phyloP scores from a whole-genome alignment of 2,113 vertebrate genomes.

The Orientallactaga bullata region DNA sequence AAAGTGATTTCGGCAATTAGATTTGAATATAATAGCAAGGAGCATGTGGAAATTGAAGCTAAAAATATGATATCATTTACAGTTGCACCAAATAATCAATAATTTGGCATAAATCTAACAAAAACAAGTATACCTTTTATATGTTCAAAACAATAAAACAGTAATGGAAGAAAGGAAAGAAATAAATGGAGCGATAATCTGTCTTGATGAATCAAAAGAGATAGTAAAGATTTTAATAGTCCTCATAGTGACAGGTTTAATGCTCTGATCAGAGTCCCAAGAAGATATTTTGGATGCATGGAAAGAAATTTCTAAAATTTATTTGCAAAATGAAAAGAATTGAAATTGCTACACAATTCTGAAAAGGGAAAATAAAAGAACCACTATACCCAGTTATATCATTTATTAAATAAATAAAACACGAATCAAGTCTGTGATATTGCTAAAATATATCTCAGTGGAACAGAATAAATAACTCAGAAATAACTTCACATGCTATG shows the following conservation, averaged over 20 bases:
- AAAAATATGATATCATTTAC: neutral
- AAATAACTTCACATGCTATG: neutral
- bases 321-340: neutral
- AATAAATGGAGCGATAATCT: neutral
- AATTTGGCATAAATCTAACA: neutral
- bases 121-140: neutral
- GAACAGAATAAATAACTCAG: neutral
- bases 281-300: neutral
- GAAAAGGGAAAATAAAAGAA: neutral
- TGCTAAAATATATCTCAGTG: neutral
- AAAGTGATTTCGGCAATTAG: neutral
- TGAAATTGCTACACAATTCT: neutral
- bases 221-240: neutral
- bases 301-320: neutral
- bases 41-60: neutral
- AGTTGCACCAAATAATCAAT: neutral
- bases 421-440: neutral
- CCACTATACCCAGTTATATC: neutral
- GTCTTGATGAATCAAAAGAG: neutral
- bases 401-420: neutral
- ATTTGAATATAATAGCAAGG: neutral
- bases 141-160: neutral
- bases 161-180: neutral
- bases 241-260: slow-evolving; percentile 2
- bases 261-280: neutral